Evolutionary conservation across 2,888 invertebrate genomes (phyloP).

Genomic region (Dryomyza anilis): DNA sequence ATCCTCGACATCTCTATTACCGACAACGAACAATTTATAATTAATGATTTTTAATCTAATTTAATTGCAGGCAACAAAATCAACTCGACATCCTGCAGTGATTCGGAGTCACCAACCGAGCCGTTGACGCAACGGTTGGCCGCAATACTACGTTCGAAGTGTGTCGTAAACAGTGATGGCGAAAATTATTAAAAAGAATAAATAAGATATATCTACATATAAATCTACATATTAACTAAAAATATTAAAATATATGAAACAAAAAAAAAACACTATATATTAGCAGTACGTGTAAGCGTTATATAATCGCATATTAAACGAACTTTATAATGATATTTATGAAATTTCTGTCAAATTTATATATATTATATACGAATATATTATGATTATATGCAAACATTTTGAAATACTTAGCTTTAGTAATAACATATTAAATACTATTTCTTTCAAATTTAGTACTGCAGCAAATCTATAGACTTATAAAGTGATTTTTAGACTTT

Average conservation of each 20-base stretch:
- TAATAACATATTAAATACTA: background rate
- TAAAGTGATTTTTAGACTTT: slow-evolving; percentile 33
- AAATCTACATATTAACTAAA: too few relatives aligned
- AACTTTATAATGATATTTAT: too few relatives aligned
- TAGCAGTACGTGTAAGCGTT: too few relatives aligned
- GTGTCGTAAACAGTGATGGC: slow-evolving; percentile 49
- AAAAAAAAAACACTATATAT: too few relatives aligned
- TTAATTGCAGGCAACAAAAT: slow-evolving; percentile 53
- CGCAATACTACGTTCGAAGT: slow-evolving; percentile 59
- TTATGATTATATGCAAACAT: too few relatives aligned
- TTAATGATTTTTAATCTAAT: background rate
- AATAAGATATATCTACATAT: too few relatives aligned
- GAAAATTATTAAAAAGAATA: slow-evolving; percentile 14
- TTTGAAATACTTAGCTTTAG: background rate
- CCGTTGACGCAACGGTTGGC: slow-evolving; percentile 59
- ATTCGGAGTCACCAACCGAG: slow-evolving; percentile 61
- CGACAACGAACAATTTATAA: background rate
- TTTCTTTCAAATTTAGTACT: slow-evolving; percentile 5
- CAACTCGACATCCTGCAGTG: slow-evolving; percentile 59
- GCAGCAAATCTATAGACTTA: slow-evolving; percentile 29
- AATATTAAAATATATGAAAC: too few relatives aligned
- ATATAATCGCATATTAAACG: too few relatives aligned
- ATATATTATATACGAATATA: too few relatives aligned
- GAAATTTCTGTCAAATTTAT: too few relatives aligned
- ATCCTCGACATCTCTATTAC: too few relatives aligned